phyloP scores from a whole-genome alignment of 2,797 vertebrate genomes.

The Dermochelys coriacea region DNA sequence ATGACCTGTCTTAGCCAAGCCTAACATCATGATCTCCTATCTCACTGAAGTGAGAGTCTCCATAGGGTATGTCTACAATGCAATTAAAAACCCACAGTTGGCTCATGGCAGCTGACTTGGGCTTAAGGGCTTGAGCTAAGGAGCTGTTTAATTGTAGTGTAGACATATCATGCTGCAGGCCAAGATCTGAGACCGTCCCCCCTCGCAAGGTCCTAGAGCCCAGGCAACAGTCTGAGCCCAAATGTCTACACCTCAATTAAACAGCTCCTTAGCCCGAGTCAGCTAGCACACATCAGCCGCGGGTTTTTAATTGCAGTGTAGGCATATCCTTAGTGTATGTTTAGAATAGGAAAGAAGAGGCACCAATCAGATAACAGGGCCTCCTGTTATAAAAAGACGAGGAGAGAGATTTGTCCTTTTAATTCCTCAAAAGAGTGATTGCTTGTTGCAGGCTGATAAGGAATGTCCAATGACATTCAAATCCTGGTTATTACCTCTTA shows the following conservation, averaged over 20 bases:
- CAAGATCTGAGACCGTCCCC: not conserved
- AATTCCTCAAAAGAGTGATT: rapidly evolving
- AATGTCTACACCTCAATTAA: not conserved
- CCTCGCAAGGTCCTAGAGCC: not conserved
- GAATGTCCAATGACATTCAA: constrained; percentile 52
- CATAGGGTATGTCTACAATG: not conserved
- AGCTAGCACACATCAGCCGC: not conserved
- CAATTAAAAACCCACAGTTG: not conserved
- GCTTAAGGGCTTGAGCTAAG: not conserved
- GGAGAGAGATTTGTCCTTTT: not conserved
- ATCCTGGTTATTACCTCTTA: constrained; percentile 52
- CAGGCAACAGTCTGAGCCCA: not conserved
- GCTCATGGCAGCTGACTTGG: not conserved
- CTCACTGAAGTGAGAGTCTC: not conserved
- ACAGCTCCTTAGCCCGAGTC: not conserved
- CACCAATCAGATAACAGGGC: not conserved
- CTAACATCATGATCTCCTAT: not conserved
- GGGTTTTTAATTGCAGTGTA: not conserved
- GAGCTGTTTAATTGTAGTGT: not conserved
- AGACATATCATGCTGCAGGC: not conserved
- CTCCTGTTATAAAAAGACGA: constrained; percentile 32
- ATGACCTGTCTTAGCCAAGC: not conserved
- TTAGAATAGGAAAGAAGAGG: not conserved
- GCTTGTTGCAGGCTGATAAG: constrained; percentile 46
- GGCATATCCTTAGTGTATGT: not conserved